Evolutionary conservation across 1,140 invertebrate species (phyloP), one percentile per base, ranked within the genome.

Genomic region (Hylyphantes graminicola): DNA sequence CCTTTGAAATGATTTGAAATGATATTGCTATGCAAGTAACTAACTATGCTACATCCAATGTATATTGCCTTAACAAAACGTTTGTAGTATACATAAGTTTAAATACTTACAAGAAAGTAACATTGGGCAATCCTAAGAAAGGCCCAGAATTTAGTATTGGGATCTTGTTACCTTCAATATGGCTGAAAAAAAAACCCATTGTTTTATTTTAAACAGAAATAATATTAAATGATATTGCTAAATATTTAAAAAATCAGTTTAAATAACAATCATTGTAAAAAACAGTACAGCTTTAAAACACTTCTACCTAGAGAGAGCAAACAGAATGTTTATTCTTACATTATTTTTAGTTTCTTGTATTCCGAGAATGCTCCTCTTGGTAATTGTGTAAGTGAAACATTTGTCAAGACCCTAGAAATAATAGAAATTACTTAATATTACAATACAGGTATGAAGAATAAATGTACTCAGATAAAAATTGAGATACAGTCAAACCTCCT

Each of bases 21-120:
- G 57, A 61, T 61, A 61, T 61, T 61, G 57, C 12, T 15, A 61
- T 61, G 3, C 1, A 15, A 6, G 57, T 61, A 17, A 61, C 12
- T n/a, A n/a, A 17, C 12, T 12, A 61, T 2, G 57, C 17, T 2
- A 3, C 6, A 61, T 61, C 12, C 12, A 61, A n/a, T n/a, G n/a
- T n/a, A n/a, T n/a, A n/a, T n/a, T n/a, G n/a, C n/a, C n/a, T n/a
- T n/a, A n/a, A n/a, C n/a, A n/a, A n/a, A n/a, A n/a, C n/a, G n/a
- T n/a, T n/a, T n/a, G n/a, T n/a, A n/a, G n/a, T 15, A 65, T 65
- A 48, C 10, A 9, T 15, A 57, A 74, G 2, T 50, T 17, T 19
- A 48, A n/a, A 79, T 83, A 83, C 81, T 75, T 75, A 83, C 81
- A 83, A 67, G 67, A 75, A 17, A 7, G 81, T 83, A 17, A 83